Base-by-base conservation (phyloP, 1,140 invertebrate genomes). In the Pogonomyrmex californicus region DNA sequence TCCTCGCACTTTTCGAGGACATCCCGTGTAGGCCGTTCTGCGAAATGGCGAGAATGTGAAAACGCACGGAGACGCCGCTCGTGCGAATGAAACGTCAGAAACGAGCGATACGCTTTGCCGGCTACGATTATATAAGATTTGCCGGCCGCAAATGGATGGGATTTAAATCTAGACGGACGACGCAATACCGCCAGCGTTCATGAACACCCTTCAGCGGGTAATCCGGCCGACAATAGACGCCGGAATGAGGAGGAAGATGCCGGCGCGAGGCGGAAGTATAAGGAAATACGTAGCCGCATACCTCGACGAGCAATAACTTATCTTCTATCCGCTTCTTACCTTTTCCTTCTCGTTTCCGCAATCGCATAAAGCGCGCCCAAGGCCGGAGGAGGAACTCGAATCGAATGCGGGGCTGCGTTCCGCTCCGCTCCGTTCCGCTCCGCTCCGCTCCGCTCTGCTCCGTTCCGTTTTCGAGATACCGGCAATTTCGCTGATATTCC, bases 231-330 rank as follows among this genome's bases (percentile, higher is more conserved):
- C 86, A 86, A 86, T 82, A 71, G 83, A 44, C 58, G 63, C 5
- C 62, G 60, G 56, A 65, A 71, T 33, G 60, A 56, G 30, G 41
- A 56, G 68, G 51, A 30, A 78, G 49, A 87, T 73, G 54, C 85
- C 41, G 30, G 41, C 23, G 41, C 58, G 58, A 60, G 47, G 44
- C 51, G 62, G 76, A 86, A 86, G 41, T 68, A 82, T 71, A 82
- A 82, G 85, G 76, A 82, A 83, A 82, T 86, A 86, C 65, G 63
- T 82, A 79, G 60, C 47, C 65, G 81, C 82, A 88, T 89, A 89
- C 66, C 88, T 89, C 88, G 82, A 9, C 88, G 86, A 89, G 86
- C 86, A 89, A 88, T 88, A 89, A 89, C 87, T 88, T 86, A 86
- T 86, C 75, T 86, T 86, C 70, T 38, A 83, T 87, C 56, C 76